Evolutionary conservation across 2,113 vertebrate species (phyloP), one percentile per base, ranked within the genome.

Genomic region (Phasianus colchicus): DNA sequence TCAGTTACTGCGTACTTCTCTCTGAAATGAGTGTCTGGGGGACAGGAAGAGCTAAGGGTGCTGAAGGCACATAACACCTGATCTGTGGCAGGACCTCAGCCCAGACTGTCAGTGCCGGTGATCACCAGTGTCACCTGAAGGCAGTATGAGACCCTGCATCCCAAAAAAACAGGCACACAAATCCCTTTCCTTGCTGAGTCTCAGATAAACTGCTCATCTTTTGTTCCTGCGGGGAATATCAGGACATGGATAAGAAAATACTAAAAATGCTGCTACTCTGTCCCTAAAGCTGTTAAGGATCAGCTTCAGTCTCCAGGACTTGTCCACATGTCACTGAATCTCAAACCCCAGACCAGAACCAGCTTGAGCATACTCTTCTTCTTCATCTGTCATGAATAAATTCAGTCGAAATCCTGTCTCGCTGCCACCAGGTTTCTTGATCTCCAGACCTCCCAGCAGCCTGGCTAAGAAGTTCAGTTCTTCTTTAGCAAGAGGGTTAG

Each of bases 401-500:
- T 99, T 99, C 82, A 99, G 96, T 50, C 98, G 98, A 95, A 99
- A 99, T 85, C 98, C 98, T 2, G 96, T 97, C 90, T 99, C 99
- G 1, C 95, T 64, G 77, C 97, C 98, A 20, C 96, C 71, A 10
- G 98, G 66, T 93, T 98, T 98, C 94, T 98, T 98, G 76, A 98
- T 81, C 50, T 99, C 99, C 95, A 99, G 93, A 24, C 98, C 98
- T 92, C 99, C 99, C 98, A 99, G 98, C 69, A 99, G 98, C 93
- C 97, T 98, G 90, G 99, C 99, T 96, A 99, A 96, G 45, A 99
- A 97, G 91, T 99, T 99, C 88, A 99, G 97, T 78, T 99, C 99
- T 97, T 99, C 99, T 97, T 99, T 99, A 77, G 99, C 99, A 48
- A 99, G 97, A 45, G 99, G 99, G 93, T 99, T 99, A n/a, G 99